Evolutionary conservation across 2,797 vertebrate genomes (phyloP).

Genomic region (Silurus aristotelis): DNA sequence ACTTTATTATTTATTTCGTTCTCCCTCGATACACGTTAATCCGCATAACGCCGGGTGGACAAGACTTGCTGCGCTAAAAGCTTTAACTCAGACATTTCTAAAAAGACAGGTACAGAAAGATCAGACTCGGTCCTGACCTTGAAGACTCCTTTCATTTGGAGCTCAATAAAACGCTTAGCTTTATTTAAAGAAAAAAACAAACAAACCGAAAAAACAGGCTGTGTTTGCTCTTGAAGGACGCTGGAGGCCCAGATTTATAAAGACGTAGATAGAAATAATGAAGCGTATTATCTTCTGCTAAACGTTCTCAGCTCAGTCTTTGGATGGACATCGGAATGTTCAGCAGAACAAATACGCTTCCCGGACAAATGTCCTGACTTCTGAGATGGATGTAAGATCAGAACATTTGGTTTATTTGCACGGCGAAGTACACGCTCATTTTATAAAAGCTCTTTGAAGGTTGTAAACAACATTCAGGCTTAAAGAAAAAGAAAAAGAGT

Average conservation of each 20-base stretch:
- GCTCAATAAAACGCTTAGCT: neutral
- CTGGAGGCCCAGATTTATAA: neutral
- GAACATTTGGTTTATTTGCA: neutral
- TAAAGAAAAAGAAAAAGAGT: too few species aligned
- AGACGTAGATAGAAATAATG: neutral
- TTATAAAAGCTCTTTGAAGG: too few species aligned
- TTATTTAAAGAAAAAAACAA: neutral
- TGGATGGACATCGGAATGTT: neutral
- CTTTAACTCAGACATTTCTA: neutral
- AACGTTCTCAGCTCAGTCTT: neutral
- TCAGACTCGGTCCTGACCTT: constrained; percentile 21
- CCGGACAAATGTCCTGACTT: neutral
- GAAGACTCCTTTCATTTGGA: constrained; percentile 13
- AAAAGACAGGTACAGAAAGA: neutral
- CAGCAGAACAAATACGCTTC: neutral
- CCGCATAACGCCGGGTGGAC: neutral
- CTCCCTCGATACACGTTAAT: neutral
- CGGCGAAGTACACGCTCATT: neutral
- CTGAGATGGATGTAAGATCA: neutral
- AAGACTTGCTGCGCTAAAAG: neutral
- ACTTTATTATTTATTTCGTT: neutral
- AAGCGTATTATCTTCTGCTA: neutral
- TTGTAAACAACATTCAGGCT: neutral
- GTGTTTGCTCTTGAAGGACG: constrained; percentile 14
- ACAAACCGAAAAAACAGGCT: neutral